Evolutionary conservation across 2,113 vertebrate species (phyloP), one percentile per base, ranked within the genome.

Genomic region (Paracanthobrama guichenoti): DNA sequence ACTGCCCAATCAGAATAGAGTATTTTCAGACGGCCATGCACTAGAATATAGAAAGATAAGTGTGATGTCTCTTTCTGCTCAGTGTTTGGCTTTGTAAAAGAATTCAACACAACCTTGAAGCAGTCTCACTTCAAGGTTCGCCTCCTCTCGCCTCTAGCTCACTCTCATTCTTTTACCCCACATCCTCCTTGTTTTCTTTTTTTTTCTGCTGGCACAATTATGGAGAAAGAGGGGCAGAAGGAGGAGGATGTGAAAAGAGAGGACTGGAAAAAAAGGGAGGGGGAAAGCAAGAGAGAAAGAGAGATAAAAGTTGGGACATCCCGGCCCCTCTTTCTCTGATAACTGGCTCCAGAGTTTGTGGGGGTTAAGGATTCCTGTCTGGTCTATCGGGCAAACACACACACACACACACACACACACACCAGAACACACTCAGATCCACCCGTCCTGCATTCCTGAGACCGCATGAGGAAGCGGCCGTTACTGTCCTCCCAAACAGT

Each of bases 381-480:
- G 93, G 62, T 81, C 86, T 88, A 39, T 76, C 62, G 4, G 88
- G 91, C 91, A 92, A 89, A 85, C 90, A 91, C 88, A 85, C 92
- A 91, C 90, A 91, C 88, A 90, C 87, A 91, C 86, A 90, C 77
- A 89, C 89, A 90, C 89, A 90, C 90, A 91, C 88, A 90, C 87
- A 91, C 85, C 16, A 55, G 89, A 93, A 94, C 93, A 90, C 90
- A 86, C 91, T 88, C 85, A 89, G 87, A 92, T 90, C 92, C 92
- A 94, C 92, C 94, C 92, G 93, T 88, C 92, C 89, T 89, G 90
- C 95, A 95, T 96, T 95, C 94, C 94, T 93, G 82, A 89, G 93
- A 89, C 89, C 91, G 87, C 90, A 91, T 91, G 90, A 92, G 53
- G 89, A 94, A 95, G 90, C 93, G 93, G 93, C 92, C 87, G 89